Base-by-base conservation (phyloP, 2,113 vertebrate species). In the Saccopteryx bilineata region DNA sequence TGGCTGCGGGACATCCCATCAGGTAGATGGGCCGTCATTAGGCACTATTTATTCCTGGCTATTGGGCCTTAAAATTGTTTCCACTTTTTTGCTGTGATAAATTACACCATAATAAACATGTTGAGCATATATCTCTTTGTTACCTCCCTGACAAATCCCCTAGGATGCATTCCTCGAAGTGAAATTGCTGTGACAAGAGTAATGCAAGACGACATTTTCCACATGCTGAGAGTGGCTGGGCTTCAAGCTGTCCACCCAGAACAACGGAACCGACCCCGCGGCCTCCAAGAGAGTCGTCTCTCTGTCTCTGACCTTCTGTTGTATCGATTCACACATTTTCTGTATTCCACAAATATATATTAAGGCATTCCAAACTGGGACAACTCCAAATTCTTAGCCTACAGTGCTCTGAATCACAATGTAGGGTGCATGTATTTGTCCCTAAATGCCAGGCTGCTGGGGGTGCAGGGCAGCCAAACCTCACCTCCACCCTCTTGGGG, bases 1-100 rank as follows among this genome's bases (percentile, higher is more conserved):
- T 0, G 28, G 54, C 82, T 24, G 66, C n/a, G 14, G 56, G 48
- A 31, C 4, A n/a, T 58, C 6, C n/a, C 11, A 1, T 48, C 9
- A 1, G 0, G 0, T 3, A 9, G 33, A 19, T 0, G 1, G 58
- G 3, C 69, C 7, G 0, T 5, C 2, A 2, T 7, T 8, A 1
- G 1, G 5, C 39, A 0, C 8, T 19, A 1, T 24, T 24, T 19
- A 7, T 28, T 61, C 61, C 60, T 78, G n/a, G 31, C 54, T 28
- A 7, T 13, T 9, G 54, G 71, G 50, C 65, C 48, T 65, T n/a
- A 24, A 26, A n/a, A 39, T 15, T 2, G 39, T 17, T 11, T 15
- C 72, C 28, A 50, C 19, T 28, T 58, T 86, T 10, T 72, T 81
- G 60, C 63, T 21, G 10, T 28, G 54, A 90, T 58, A 93, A 92